Evolutionary conservation across 2,113 vertebrate genomes (phyloP).

Genomic region (Pycnonotus jocosus): DNA sequence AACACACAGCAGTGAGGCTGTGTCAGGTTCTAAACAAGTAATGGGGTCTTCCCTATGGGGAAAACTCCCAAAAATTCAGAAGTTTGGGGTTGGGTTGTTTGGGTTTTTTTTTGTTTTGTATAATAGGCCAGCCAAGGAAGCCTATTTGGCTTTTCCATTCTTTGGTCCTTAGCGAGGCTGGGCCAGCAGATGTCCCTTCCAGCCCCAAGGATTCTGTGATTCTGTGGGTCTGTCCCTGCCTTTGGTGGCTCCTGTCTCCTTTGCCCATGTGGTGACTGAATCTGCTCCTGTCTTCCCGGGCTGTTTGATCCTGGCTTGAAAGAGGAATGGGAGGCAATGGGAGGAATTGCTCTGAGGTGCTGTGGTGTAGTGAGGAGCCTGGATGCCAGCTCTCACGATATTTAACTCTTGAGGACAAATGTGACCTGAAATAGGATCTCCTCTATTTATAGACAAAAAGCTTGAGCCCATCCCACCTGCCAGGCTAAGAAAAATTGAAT

Average conservation of each 20-base stretch:
- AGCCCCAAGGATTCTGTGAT: not conserved
- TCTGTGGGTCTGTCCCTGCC: not conserved
- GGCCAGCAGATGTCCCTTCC: not conserved
- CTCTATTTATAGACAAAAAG: not conserved
- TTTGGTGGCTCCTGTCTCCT: not conserved
- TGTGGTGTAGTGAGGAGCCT: not conserved
- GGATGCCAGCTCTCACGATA: not conserved
- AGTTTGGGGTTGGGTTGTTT: not conserved
- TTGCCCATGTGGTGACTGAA: rapidly evolving
- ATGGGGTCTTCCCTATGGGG: not conserved
- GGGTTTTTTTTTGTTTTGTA: not conserved
- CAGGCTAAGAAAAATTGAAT: not conserved
- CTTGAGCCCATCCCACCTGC: not conserved
- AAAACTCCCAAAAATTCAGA: not conserved
- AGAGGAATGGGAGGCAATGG: not conserved
- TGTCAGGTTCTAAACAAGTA: not conserved
- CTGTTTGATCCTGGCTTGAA: not conserved
- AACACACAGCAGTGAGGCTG: not conserved
- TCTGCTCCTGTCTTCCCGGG: not conserved
- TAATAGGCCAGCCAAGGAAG: not conserved
- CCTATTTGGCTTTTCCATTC: not conserved
- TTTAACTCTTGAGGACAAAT: not conserved
- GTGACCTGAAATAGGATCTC: not conserved
- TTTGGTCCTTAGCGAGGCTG: not conserved
- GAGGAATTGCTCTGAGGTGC: not conserved